Evolutionary conservation across 2,797 vertebrate genomes (phyloP), one percentile per base, ranked within the genome.

Genomic region (Lycodopsis pacificus): DNA sequence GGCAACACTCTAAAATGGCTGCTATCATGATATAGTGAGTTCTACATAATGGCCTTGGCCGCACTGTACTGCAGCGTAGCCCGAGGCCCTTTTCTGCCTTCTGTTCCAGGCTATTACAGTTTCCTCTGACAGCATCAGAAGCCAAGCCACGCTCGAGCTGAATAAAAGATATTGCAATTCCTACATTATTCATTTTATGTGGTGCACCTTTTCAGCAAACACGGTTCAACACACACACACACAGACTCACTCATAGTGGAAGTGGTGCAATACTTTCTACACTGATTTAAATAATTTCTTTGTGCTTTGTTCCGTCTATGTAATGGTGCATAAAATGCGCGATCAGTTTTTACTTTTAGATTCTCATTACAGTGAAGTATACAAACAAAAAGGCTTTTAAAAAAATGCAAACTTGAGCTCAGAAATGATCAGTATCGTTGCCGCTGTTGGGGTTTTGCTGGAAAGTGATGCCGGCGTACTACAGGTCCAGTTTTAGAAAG

Each of bases 1-100:
- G 89, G 92, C 88, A 92, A 91, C 86, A 84, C 89, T 93, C 92
- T 90, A 90, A 91, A 93, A 93, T 88, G 90, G 91, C 83, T 81
- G 75, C 91, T 91, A 84, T 89, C 82, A 79, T 92, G 91, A 91
- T 94, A 76, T 88, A 92, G 87, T 91, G 90, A 86, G 76, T 91
- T 90, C 86, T 80, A 79, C 87, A 70, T 93, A 93, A 94, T 91
- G 89, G 91, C 88, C 89, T 90, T 89, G 88, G 84, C 87, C 90
- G 71, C 74, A 72, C 84, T 71, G 79, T 76, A 73, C 61, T 48
- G 81, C 80, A 49, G 71, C 27, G 32, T 70, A 76, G 86, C 91
- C 89, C 6, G 62, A 49, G 89, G 90, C 86, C 76, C 79, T 84
- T 84, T 73, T 80, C 79, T 81, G 74, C 82, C 86, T 80, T 71